Evolutionary conservation across 2,797 vertebrate species (phyloP).

Genomic region (Micromesistius poutassou): DNA sequence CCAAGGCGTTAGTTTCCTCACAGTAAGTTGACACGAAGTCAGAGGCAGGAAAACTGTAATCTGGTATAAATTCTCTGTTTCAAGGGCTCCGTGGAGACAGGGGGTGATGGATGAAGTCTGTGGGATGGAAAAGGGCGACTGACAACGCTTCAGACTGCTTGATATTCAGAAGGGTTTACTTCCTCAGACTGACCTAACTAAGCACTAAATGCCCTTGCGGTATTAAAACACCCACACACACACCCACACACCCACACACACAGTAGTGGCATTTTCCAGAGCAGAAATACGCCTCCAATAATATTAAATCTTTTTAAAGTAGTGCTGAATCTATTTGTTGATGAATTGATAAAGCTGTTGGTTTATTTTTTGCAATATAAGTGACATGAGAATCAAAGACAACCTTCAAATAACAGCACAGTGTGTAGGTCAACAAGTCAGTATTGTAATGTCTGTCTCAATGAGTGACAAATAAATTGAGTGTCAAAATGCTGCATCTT

Average conservation of each 20-base stretch:
- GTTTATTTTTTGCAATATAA: not conserved
- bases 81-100: constrained; percentile 49
- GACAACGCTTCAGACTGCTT: constrained; percentile 56
- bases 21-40: constrained; percentile 17
- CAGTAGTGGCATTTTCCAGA: not conserved
- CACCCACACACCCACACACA: not conserved
- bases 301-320: not conserved
- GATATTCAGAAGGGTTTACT: constrained; percentile 55
- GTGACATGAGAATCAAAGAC: not conserved
- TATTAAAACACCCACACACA: constrained; percentile 23
- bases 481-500: not conserved
- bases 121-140: constrained; percentile 62
- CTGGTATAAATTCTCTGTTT: constrained; percentile 49
- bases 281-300: not conserved
- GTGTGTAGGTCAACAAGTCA: not conserved
- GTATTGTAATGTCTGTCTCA: not conserved
- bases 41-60: constrained; percentile 47
- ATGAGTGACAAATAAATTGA: not conserved
- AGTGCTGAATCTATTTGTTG: not conserved
- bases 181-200: constrained; percentile 48
- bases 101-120: constrained; percentile 62
- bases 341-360: not conserved
- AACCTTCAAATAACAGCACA: not conserved
- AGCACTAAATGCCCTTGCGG: constrained; percentile 50
- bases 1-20: not conserved